Conservation (phyloP, 2,888 invertebrate genomes). For the Dasysyrphus tricinctus region DNA sequence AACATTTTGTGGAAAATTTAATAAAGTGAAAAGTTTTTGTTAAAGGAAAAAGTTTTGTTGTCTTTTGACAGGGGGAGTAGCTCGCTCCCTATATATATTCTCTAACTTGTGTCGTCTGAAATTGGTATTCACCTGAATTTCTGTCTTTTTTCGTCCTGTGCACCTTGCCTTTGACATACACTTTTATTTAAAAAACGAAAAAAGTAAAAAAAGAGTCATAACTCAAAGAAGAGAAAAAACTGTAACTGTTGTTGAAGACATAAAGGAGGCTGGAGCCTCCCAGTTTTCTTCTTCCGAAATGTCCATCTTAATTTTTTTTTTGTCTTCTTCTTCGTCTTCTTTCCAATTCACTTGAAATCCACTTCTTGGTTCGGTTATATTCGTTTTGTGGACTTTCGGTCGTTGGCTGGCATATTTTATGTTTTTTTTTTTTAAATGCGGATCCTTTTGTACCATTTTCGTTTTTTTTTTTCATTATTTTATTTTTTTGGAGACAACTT, state of each 20-base stretch:
- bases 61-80: constrained; percentile 33
- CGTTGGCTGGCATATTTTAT: constrained; percentile 31
- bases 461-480: constrained; percentile 1
- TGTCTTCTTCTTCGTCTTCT: neutral
- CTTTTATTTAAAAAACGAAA: neutral
- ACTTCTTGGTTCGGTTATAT: constrained; percentile 39
- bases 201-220: constrained; percentile 45
- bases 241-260: constrained; percentile 70
- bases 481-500: constrained; percentile 49
- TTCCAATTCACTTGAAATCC: constrained; percentile 60
- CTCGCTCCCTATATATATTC: neutral
- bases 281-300: neutral
- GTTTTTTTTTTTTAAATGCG: constrained; percentile 18
- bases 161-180: neutral
- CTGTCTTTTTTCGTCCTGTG: neutral
- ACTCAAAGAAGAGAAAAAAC: constrained; percentile 56
- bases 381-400: constrained; percentile 13
- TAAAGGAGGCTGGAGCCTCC: constrained; percentile 38
- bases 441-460: constrained; percentile 42
- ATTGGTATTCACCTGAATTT: constrained; percentile 65
- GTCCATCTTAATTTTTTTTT: constrained; percentile 28
- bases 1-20: constrained; percentile 52
- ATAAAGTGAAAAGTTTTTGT: constrained; percentile 52
- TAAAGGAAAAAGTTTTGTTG: constrained; percentile 6
- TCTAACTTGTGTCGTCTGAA: constrained; percentile 57